These are phyloP conservation scores for Falco naumanni DNA, from an alignment of 2,797 vertebrate species.

Conservation along the genomic window DNA sequence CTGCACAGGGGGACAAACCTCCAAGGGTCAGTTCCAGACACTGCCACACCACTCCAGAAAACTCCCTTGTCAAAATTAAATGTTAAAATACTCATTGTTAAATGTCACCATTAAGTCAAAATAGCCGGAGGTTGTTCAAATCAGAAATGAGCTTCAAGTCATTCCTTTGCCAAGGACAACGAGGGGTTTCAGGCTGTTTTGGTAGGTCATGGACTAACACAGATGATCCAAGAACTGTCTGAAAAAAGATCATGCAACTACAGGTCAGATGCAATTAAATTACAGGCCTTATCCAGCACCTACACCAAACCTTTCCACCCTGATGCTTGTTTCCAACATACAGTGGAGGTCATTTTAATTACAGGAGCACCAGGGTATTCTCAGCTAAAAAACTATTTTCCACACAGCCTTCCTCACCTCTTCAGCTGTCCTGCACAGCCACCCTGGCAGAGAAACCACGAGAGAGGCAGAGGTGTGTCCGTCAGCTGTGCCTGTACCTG, in stretches of 20 bases:
- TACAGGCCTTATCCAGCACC: neutral
- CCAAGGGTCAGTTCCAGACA: neutral
- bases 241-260: neutral
- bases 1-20: neutral
- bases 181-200: no score
- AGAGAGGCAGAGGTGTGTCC: neutral
- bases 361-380: neutral
- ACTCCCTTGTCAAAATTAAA: neutral
- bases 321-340: neutral
- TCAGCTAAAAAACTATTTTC: neutral
- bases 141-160: neutral
- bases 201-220: neutral
- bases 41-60: neutral
- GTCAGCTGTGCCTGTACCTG: neutral
- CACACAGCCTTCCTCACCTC: neutral
- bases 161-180: neutral
- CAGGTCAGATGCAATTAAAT: neutral
- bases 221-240: neutral
- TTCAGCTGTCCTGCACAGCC: neutral
- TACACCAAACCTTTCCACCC: neutral
- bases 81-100: neutral
- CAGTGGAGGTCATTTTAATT: neutral
- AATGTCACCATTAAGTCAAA: neutral
- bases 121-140: rapidly evolving
- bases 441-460: neutral